Evolutionary conservation across 2,888 invertebrate species (phyloP).

Genomic region (Tholera decimalis): DNA sequence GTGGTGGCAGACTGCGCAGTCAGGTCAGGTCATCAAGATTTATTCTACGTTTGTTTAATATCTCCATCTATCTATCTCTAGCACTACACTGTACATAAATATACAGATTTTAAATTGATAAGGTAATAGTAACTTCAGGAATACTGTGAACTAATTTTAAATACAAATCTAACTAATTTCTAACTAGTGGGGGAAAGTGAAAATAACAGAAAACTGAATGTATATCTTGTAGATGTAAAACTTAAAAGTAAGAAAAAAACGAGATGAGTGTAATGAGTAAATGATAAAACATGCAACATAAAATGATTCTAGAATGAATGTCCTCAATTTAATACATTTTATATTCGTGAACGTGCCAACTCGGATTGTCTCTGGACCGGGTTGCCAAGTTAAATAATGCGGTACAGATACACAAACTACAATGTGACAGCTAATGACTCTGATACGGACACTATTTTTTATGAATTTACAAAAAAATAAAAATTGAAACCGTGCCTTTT

Average conservation of each 20-base stretch:
- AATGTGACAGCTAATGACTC: slow-evolving; percentile 40
- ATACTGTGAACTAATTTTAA: slow-evolving; percentile 29
- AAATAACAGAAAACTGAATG: slow-evolving; percentile 50
- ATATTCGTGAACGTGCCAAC: slow-evolving; percentile 35
- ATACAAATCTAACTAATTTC: slow-evolving; percentile 36
- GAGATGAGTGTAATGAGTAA: slow-evolving; percentile 71
- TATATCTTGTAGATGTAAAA: slow-evolving; percentile 39
- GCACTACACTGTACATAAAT: slow-evolving; percentile 57
- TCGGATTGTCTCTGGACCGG: slow-evolving; percentile 2
- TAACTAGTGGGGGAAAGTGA: slow-evolving; percentile 66
- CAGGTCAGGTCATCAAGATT: slow-evolving; percentile 3
- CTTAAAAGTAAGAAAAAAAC: slow-evolving; percentile 27
- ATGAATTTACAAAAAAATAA: slow-evolving; percentile 5
- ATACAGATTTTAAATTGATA: slow-evolving; percentile 38
- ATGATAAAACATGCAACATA: slow-evolving; percentile 86
- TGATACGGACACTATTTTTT: slow-evolving; percentile 27
- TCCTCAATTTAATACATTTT: slow-evolving; percentile 76
- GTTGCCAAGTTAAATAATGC: slow-evolving; percentile 31
- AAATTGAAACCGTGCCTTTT: slow-evolving; percentile 26
- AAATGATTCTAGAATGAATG: slow-evolving; percentile 79
- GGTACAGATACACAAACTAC: slow-evolving; percentile 44
- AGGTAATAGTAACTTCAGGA: neutral
- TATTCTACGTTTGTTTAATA: neutral
- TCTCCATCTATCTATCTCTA: slow-evolving; percentile 47
- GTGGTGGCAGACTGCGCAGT: slow-evolving; percentile 15